These are phyloP conservation scores for Heterocephalus glaber DNA, from an alignment of 2,113 vertebrate species.

Conservation along the genomic window DNA sequence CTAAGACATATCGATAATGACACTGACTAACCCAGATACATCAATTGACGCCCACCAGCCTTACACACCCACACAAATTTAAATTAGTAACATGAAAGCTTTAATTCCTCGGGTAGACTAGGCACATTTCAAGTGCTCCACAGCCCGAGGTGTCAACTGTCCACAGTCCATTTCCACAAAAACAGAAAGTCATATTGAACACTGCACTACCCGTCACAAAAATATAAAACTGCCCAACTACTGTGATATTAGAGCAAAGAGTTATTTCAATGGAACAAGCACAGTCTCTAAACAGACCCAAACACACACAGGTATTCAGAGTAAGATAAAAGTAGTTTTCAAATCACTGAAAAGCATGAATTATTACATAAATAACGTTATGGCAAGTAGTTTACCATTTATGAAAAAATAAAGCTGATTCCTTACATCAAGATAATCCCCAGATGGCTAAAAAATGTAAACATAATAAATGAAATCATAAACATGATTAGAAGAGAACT, in stretches of 20 bases:
- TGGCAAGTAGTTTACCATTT: not conserved
- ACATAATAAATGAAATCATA: not conserved
- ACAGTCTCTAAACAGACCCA: not conserved
- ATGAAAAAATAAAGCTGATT: slow-evolving; percentile 22
- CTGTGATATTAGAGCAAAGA: not conserved
- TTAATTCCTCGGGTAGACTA: not conserved
- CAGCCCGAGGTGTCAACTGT: not conserved
- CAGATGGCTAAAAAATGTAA: not conserved
- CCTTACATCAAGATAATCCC: not conserved
- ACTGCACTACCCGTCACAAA: not conserved
- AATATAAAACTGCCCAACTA: not conserved
- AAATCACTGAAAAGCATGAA: not conserved
- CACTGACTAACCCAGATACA: not conserved
- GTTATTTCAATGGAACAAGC: not conserved
- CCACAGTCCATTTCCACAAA: not conserved
- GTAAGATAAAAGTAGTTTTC: not conserved
- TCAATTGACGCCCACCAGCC: not conserved
- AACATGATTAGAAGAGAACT: not conserved
- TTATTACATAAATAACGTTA: not conserved
- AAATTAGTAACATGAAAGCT: not conserved
- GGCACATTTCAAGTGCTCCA: not conserved
- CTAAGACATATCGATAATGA: not conserved
- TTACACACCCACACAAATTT: not conserved
- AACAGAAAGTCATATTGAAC: not conserved
- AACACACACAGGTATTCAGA: not conserved